phyloP scores from a whole-genome alignment of 2,797 vertebrate species.

The Hemibagrus guttatus region DNA sequence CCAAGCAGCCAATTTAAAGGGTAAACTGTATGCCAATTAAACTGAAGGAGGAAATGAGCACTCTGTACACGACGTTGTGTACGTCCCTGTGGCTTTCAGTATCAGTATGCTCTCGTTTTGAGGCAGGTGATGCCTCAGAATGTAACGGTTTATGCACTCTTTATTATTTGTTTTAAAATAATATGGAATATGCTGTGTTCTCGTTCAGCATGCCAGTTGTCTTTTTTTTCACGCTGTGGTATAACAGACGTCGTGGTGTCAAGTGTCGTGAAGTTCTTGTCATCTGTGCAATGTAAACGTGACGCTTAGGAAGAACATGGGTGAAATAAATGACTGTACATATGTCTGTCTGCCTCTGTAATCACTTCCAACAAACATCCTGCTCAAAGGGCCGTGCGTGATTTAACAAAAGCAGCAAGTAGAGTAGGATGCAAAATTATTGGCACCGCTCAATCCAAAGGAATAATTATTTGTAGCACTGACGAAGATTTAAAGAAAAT shows the following conservation, averaged over 20 bases:
- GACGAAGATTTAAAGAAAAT: neutral
- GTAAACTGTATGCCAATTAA: neutral
- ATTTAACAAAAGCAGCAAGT: neutral
- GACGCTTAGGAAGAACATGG: conserved; percentile 22
- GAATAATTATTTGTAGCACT: no score
- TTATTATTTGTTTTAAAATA: conserved; percentile 53
- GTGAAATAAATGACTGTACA: conserved; percentile 4
- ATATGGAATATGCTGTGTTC: conserved; percentile 42
- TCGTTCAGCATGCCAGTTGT: conserved; percentile 35
- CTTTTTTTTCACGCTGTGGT: conserved; percentile 21
- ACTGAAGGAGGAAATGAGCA: neutral
- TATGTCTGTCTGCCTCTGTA: neutral
- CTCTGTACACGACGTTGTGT: neutral
- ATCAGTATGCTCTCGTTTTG: conserved; percentile 21
- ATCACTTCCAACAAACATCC: neutral
- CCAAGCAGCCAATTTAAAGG: neutral
- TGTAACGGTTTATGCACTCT: conserved; percentile 20
- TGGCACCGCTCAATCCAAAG: neutral
- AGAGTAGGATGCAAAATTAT: no score
- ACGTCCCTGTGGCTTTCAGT: neutral
- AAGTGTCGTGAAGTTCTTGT: conserved; percentile 35
- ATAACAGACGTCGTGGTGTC: conserved; percentile 10
- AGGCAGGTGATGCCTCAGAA: conserved; percentile 17
- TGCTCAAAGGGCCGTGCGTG: neutral
- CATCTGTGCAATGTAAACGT: conserved; percentile 25